Percentiles rank a stretch among this genome's conserved stretches.
phyloP scores from a whole-genome alignment of 2,113 vertebrate species.

The Crotophaga sulcirostris region DNA sequence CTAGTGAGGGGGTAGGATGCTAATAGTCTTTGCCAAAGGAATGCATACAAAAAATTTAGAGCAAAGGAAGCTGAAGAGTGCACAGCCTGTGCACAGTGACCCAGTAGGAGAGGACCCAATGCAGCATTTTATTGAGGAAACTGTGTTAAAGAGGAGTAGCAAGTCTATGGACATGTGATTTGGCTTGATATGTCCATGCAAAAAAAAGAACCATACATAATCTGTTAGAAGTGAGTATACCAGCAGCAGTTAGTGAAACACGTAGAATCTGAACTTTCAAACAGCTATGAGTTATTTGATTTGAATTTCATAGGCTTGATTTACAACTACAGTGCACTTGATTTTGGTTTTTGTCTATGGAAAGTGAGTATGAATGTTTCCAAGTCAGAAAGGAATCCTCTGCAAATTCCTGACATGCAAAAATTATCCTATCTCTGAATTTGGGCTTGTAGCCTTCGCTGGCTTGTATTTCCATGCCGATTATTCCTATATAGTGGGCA shows the following conservation, averaged over 20 bases:
- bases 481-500: background rate
- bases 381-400: background rate
- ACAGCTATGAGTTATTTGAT: background rate
- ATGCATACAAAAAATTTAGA: background rate
- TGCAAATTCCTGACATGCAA: background rate
- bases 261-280: background rate
- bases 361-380: background rate
- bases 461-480: background rate
- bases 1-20: background rate
- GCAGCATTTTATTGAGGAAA: background rate
- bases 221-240: background rate
- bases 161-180: background rate
- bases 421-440: background rate
- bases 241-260: background rate
- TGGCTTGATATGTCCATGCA: background rate
- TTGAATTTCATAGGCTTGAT: background rate
- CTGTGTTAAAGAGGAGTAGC: background rate
- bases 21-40: background rate
- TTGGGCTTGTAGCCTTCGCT: background rate
- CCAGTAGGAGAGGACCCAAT: background rate
- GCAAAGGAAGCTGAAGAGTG: background rate
- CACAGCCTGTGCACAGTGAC: background rate
- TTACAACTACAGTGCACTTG: background rate
- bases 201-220: background rate
- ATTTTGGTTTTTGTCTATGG: background rate